These are phyloP conservation scores for Eretmochelys imbricata DNA, from an alignment of 2,113 vertebrate genomes.

Conservation along the genomic window DNA sequence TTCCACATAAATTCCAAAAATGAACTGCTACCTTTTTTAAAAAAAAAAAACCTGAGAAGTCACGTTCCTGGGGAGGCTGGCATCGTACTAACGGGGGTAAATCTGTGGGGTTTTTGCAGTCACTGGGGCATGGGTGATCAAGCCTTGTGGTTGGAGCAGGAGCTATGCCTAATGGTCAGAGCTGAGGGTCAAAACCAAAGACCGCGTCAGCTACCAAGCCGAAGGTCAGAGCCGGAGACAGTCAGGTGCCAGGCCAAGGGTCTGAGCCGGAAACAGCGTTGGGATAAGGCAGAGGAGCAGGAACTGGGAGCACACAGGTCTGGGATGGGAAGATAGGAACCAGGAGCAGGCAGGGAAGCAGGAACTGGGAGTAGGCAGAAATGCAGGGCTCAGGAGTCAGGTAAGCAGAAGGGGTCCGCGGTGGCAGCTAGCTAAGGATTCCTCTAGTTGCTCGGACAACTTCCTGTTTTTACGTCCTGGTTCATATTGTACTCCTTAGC, in stretches of 20 bases:
- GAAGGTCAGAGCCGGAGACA: not conserved
- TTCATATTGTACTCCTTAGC: not conserved
- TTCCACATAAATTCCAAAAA: rapidly evolving
- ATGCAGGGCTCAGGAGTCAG: not conserved
- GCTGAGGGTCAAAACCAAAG: not conserved
- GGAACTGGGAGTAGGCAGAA: not conserved
- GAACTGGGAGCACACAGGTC: not conserved
- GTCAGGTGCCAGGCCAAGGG: too few relatives aligned
- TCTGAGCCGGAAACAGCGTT: not conserved
- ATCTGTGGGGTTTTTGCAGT: not conserved
- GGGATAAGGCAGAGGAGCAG: not conserved
- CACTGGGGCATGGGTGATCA: not conserved
- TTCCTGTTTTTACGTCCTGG: not conserved
- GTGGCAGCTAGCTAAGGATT: not conserved
- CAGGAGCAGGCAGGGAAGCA: not conserved
- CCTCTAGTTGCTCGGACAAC: not conserved
- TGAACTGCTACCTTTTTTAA: not conserved
- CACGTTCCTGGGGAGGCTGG: not conserved
- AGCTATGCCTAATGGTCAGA: not conserved
- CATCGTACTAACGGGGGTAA: not conserved
- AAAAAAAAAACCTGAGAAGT: too few relatives aligned
- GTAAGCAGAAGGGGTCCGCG: not conserved
- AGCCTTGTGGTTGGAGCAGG: not conserved
- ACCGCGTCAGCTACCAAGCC: not conserved
- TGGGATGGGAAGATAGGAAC: not conserved